A percentile compares a stretch with the other conserved stretches of the same genome.
These are phyloP conservation scores for Drosophila subpulchrella DNA, from an alignment of 1,140 invertebrate genomes.

Conservation along the genomic window DNA sequence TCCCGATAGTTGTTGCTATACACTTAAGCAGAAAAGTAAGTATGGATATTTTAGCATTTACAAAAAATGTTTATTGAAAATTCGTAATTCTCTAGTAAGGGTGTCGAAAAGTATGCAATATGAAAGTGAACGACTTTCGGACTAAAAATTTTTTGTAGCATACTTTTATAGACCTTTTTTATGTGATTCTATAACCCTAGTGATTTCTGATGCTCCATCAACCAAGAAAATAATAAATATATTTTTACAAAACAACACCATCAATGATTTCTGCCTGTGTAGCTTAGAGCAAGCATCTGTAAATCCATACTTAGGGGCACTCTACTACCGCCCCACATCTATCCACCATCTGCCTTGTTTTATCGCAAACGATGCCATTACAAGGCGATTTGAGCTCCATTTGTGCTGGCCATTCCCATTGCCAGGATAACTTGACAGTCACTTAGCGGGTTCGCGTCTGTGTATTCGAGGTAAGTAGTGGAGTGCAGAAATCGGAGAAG, in stretches of 20 bases:
- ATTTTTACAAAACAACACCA: too few species aligned
- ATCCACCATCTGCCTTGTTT: slow-evolving; percentile 34
- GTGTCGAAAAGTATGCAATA: neutral
- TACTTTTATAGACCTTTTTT: neutral
- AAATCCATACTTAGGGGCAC: slow-evolving; percentile 33
- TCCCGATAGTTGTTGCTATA: slow-evolving; percentile 17
- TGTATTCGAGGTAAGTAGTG: neutral
- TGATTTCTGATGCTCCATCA: neutral
- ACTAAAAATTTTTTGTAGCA: neutral
- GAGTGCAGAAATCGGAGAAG: slow-evolving; percentile 8
- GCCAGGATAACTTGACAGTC: slow-evolving; percentile 66
- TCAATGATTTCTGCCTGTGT: slow-evolving; percentile 18
- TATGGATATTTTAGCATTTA: too few species aligned
- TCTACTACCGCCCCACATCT: slow-evolving; percentile 1
- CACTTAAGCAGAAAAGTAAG: neutral
- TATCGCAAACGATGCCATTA: slow-evolving; percentile 63
- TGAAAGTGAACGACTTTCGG: neutral
- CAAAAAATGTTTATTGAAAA: too few species aligned
- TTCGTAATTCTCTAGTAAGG: too few species aligned
- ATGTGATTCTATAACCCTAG: too few species aligned
- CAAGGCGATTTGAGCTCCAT: slow-evolving; percentile 67
- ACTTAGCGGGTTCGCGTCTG: slow-evolving; percentile 51
- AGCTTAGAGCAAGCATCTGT: slow-evolving; percentile 16
- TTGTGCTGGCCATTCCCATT: slow-evolving; percentile 57
- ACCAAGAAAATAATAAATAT: neutral